Evolutionary conservation across 2,888 invertebrate species (phyloP).

Genomic region (Lysandra bellargus): DNA sequence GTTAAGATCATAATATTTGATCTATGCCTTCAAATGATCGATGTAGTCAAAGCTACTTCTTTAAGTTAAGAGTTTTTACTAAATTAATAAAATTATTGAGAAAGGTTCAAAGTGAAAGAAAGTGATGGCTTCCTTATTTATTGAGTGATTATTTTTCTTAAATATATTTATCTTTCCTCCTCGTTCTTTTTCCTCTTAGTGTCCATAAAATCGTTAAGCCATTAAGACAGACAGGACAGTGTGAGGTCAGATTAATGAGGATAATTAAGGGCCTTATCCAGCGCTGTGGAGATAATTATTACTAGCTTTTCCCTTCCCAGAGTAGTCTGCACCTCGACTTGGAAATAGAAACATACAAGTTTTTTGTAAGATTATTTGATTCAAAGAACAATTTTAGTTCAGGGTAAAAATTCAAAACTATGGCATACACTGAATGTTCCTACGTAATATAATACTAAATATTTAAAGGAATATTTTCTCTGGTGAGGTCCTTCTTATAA

Average conservation of each 20-base stretch:
- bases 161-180: background rate
- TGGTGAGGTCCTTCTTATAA: no score
- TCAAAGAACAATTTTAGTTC: no score
- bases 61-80: no score
- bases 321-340: background rate
- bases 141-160: background rate
- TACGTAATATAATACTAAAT: no score
- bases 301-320: background rate
- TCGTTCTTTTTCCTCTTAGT: constrained; percentile 34
- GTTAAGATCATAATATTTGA: no score
- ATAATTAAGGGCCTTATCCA: constrained; percentile 23
- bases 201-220: constrained; percentile 38
- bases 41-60: no score
- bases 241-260: constrained; percentile 33
- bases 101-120: no score
- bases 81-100: no score
- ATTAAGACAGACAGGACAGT: constrained; percentile 38
- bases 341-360: background rate
- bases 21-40: no score
- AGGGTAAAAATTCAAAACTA: no score
- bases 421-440: no score
- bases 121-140: background rate
- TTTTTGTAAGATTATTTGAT: background rate
- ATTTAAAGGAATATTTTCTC: no score
- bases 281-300: constrained; percentile 9